Base-by-base conservation (phyloP, 2,888 invertebrate genomes). In the Torymus tubicola region DNA sequence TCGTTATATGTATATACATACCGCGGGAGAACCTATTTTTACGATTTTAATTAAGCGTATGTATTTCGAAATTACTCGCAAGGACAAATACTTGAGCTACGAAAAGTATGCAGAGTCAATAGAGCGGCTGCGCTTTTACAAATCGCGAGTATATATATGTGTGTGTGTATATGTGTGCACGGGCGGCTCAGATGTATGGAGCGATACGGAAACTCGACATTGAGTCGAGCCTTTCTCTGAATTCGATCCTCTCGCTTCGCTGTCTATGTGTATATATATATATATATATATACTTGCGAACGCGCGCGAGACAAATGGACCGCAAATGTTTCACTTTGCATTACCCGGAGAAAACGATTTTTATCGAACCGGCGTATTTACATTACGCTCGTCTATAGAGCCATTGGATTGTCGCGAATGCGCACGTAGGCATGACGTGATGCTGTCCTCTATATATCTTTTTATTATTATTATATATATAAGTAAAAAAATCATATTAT, bases 331-430 rank as follows among this genome's bases (percentile, higher is more conserved):
- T 63, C 63, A 70, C 64, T 70, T 70, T 64, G 57, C 57, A 55
- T 42, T 65, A 70, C 71, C 31, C 2, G 60, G 58, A 69, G 69
- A 61, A 76, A 76, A 69, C 63, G 55, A 76, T 60, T 69, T 76
- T 65, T 69, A 55, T 70, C 61, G 11, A 18, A 2, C 11, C 13
- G 24, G n/a, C n/a, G 57, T 64, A 63, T 70, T 77, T 77, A 70
- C 76, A 63, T 70, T 69, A 68, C 42, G 68, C n/a, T 55, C 24
- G 5, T 52, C 50, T 24, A 18, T 71, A n/a, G n/a, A 42, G 21
- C 69, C 31, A 24, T 63, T 10, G 16, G 5, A 64, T 53, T 55
- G 63, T 63, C 52, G 0, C 18, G n/a, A 0, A 31, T 13, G 13
- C 14, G 42, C 18, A 18, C 14, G 12, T 58, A 8, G 24, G 2